phyloP scores from a whole-genome alignment of 2,888 invertebrate species.

The Lissonota sp. region DNA sequence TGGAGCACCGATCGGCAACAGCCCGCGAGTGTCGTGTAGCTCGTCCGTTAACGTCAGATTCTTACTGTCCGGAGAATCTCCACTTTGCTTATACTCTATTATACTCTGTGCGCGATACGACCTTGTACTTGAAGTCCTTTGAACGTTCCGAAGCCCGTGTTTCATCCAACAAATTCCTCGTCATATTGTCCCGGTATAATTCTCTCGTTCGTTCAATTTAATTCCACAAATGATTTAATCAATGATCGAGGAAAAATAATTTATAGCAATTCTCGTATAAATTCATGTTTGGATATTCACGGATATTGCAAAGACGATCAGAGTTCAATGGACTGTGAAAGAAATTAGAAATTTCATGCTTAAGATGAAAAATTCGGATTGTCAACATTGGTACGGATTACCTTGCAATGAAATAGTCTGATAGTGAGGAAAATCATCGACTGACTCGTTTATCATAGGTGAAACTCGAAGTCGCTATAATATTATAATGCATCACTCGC shows the following conservation, averaged over 20 bases:
- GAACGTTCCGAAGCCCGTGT: constrained; percentile 46
- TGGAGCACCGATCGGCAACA: constrained; percentile 67
- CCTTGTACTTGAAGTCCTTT: constrained; percentile 53
- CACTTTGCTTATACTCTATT: constrained; percentile 39
- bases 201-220: too few relatives aligned
- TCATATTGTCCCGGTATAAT: neutral
- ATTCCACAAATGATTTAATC: neutral
- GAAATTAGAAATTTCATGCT: too few relatives aligned
- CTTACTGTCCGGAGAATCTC: constrained; percentile 67
- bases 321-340: too few relatives aligned
- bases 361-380: too few relatives aligned
- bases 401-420: constrained; percentile 3
- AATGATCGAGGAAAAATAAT: neutral
- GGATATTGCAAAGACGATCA: too few relatives aligned
- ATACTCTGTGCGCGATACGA: constrained; percentile 35
- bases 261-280: too few relatives aligned
- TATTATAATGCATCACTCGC: constrained; percentile 32
- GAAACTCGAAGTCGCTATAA: constrained; percentile 1
- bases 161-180: constrained; percentile 12
- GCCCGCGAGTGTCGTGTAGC: constrained; percentile 69
- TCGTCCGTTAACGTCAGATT: constrained; percentile 74
- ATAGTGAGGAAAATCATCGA: constrained; percentile 13
- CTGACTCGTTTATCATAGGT: constrained; percentile 6
- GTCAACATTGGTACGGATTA: too few relatives aligned
- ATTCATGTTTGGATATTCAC: too few relatives aligned